A percentile compares a stretch with the other conserved stretches of the same genome.
Evolutionary conservation across 2,888 invertebrate species (phyloP).

Genomic region (Colletes collaris): DNA sequence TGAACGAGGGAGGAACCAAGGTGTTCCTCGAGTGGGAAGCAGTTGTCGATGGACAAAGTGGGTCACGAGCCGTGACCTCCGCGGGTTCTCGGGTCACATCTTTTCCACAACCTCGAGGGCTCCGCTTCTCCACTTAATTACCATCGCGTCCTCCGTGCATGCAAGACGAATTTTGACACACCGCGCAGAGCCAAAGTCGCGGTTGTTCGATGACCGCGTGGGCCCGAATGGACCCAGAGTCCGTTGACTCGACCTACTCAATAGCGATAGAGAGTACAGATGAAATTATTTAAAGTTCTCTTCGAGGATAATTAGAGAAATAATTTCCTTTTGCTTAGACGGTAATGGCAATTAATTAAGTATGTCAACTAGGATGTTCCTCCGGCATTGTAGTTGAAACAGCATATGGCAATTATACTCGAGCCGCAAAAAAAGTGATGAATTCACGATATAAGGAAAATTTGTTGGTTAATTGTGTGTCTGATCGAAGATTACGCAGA

Average conservation of each 20-base stretch:
- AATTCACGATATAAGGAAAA: conserved; percentile 19
- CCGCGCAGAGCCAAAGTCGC: neutral
- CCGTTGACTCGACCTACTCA: neutral
- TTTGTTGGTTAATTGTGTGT: conserved; percentile 23
- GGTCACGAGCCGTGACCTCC: conserved; percentile 73
- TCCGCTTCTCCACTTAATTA: conserved; percentile 66
- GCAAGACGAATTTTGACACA: conserved; percentile 48
- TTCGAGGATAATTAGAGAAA: conserved; percentile 10
- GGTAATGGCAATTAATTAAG: conserved; percentile 22
- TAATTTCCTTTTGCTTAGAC: neutral
- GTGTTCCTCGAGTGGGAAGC: conserved; percentile 68
- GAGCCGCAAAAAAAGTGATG: neutral
- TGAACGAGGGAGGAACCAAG: conserved; percentile 51
- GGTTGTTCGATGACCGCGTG: neutral
- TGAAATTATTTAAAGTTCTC: neutral
- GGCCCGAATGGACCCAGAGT: too few relatives aligned
- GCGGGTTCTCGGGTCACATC: conserved; percentile 49
- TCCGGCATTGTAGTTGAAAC: neutral
- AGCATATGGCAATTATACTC: neutral
- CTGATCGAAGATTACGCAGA: conserved; percentile 29
- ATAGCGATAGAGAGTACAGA: neutral
- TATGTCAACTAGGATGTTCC: conserved; percentile 3
- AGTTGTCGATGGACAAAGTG: conserved; percentile 72
- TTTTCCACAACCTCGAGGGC: conserved; percentile 61
- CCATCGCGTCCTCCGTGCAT: conserved; percentile 47